Conservation (phyloP, 2,113 vertebrate species). For the Puffinus mauretanicus region DNA sequence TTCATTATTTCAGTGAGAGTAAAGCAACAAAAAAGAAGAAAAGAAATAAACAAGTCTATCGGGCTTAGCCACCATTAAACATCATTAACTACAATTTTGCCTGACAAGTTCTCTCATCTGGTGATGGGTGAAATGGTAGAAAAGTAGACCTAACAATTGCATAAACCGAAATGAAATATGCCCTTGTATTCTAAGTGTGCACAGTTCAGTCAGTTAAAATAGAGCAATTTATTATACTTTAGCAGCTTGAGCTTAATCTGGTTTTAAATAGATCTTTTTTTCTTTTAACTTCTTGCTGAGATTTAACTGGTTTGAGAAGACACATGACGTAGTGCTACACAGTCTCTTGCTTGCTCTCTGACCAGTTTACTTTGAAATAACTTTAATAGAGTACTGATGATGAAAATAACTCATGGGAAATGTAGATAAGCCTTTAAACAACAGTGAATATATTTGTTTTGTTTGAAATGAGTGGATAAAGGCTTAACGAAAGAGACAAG, state of each 20-base stretch:
- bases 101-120: slow-evolving; percentile 70
- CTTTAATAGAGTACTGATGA: slow-evolving; percentile 38
- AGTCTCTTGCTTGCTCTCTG: not conserved
- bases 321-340: slow-evolving; percentile 37
- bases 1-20: slow-evolving; percentile 71
- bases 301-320: slow-evolving; percentile 62
- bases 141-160: slow-evolving; percentile 68
- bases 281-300: slow-evolving; percentile 57
- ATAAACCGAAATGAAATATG: slow-evolving; percentile 71
- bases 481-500: not conserved
- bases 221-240: slow-evolving; percentile 67
- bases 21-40: slow-evolving; percentile 64
- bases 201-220: slow-evolving; percentile 71
- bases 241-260: slow-evolving; percentile 64
- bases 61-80: slow-evolving; percentile 68
- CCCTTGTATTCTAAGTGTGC: slow-evolving; percentile 61
- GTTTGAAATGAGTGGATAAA: slow-evolving; percentile 52
- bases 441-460: slow-evolving; percentile 49
- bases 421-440: slow-evolving; percentile 53
- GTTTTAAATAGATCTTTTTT: slow-evolving; percentile 64
- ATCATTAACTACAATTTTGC: slow-evolving; percentile 73
- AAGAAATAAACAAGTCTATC: slow-evolving; percentile 61
- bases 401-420: slow-evolving; percentile 58
- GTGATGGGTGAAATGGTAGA: slow-evolving; percentile 65
- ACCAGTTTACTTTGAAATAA: slow-evolving; percentile 60